Conservation (phyloP, 1,140 invertebrate genomes). For the Cyrtorhinus lividipennis region DNA sequence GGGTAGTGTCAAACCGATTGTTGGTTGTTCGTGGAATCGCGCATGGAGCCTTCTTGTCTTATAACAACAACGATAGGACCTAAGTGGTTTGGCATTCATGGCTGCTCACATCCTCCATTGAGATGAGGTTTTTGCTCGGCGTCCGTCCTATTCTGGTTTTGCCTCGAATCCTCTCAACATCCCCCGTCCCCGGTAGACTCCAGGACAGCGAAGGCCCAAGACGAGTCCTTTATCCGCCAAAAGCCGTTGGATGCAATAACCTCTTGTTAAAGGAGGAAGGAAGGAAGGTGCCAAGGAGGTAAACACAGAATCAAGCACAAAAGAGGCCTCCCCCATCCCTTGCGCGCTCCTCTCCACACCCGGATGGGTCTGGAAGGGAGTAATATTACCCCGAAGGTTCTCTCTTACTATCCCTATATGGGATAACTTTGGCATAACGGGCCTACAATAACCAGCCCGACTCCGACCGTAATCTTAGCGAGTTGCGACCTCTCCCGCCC, state of each 20-base stretch:
- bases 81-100: too few species aligned
- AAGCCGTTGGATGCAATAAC: neutral
- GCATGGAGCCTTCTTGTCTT: too few species aligned
- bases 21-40: too few species aligned
- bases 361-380: neutral
- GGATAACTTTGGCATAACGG: constrained; percentile 9
- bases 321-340: neutral
- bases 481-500: neutral
- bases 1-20: too few species aligned
- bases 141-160: too few species aligned
- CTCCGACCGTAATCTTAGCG: neutral
- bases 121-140: too few species aligned
- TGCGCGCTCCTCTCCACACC: neutral
- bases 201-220: too few species aligned
- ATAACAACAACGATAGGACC: too few species aligned
- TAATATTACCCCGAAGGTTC: neutral
- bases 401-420: constrained; percentile 1
- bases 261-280: neutral
- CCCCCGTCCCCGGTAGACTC: too few species aligned
- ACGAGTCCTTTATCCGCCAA: too few species aligned
- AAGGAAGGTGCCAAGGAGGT: neutral
- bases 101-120: too few species aligned
- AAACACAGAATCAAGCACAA: constrained; percentile 1
- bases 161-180: too few species aligned
- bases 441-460: constrained; percentile 1